These are phyloP conservation scores for Parauchenoglanis punctatus DNA, from an alignment of 2,797 vertebrate genomes.

Conservation along the genomic window DNA sequence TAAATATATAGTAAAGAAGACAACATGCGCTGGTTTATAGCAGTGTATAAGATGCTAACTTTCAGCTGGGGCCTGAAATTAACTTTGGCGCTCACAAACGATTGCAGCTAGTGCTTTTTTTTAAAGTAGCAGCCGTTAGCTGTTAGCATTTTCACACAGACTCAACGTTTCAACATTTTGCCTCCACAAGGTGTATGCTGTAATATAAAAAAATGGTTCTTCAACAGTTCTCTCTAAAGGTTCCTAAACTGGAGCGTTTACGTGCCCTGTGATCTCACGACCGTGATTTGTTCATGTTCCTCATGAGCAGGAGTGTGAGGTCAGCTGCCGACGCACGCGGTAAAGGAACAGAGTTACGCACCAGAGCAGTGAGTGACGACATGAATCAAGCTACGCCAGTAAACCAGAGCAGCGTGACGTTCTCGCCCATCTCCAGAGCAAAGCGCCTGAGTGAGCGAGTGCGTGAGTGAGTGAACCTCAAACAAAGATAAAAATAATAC, in stretches of 20 bases:
- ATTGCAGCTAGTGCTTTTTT: not conserved
- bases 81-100: not conserved
- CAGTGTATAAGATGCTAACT: no score
- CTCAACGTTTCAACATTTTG: not conserved
- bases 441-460: no score
- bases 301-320: no score
- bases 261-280: not conserved
- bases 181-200: not conserved
- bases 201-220: not conserved
- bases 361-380: no score
- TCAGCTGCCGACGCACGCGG: no score
- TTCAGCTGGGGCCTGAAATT: not conserved
- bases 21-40: not conserved
- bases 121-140: not conserved
- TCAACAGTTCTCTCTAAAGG: not conserved
- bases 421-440: no score
- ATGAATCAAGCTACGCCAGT: no score
- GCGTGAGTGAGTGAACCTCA: no score
- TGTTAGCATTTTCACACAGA: not conserved
- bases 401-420: no score
- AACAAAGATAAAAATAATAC: no score
- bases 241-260: not conserved
- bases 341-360: no score
- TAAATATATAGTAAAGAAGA: not conserved
- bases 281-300: not conserved